Evolutionary conservation across 2,888 invertebrate species (phyloP).

Genomic region (Melitaea athalia): DNA sequence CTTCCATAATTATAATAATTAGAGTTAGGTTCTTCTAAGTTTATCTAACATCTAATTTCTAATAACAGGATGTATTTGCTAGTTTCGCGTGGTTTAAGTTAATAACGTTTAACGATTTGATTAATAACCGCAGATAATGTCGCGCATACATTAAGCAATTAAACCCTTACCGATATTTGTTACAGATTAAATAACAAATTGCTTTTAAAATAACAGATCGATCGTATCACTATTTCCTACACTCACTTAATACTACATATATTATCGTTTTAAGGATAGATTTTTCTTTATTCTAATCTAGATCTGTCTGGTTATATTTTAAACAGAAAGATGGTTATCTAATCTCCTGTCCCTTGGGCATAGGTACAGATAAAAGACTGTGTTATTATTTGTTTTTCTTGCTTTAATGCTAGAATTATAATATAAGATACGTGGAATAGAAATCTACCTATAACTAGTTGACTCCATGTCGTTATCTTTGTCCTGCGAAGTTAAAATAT

Average conservation of each 20-base stretch:
- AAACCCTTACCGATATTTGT: slow-evolving; percentile 30
- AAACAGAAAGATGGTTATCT: not conserved
- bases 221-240: slow-evolving; percentile 16
- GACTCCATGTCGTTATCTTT: no score
- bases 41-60: not conserved
- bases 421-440: no score
- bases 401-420: not conserved
- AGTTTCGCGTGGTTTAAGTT: slow-evolving; percentile 9
- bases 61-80: slow-evolving; percentile 7
- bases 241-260: not conserved
- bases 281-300: not conserved
- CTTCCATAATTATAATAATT: no score
- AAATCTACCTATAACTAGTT: no score
- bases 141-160: slow-evolving; percentile 32
- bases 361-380: not conserved
- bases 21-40: not conserved
- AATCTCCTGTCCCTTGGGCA: not conserved
- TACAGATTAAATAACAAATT: slow-evolving; percentile 32
- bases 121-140: slow-evolving; percentile 30
- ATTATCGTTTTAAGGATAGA: not conserved
- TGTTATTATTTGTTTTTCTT: not conserved
- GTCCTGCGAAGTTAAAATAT: no score
- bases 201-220: slow-evolving; percentile 21
- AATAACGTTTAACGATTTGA: slow-evolving; percentile 21
- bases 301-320: not conserved